Conservation (phyloP, 1,140 invertebrate species). For the Pygmarrhopalites habei region DNA sequence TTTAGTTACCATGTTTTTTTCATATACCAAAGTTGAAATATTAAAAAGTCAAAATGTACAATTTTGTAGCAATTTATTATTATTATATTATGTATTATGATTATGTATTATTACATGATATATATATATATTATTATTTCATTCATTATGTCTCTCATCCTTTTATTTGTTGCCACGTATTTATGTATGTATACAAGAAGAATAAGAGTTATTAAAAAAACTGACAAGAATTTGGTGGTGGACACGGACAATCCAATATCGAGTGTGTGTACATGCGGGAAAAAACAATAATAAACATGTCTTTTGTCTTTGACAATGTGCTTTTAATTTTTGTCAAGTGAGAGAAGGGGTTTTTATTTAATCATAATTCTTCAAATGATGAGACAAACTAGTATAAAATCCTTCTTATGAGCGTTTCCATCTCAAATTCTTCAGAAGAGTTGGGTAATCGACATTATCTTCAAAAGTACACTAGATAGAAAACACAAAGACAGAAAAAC, state of each 20-base stretch:
- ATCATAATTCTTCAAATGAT: no score
- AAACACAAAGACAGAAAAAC: no score
- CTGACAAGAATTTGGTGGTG: conserved; percentile 10
- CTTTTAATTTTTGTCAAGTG: no score
- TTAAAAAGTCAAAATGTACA: conserved; percentile 19
- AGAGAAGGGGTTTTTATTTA: no score
- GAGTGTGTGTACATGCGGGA: conserved; percentile 18
- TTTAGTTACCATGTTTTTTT: conserved; percentile 16
- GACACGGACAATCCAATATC: not conserved
- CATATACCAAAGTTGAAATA: conserved; percentile 19
- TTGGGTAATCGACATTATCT: no score
- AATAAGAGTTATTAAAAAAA: not conserved
- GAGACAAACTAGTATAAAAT: no score
- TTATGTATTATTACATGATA: no score
- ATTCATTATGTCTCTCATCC: not conserved
- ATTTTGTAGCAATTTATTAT: conserved; percentile 7
- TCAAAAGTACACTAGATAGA: no score
- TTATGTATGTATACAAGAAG: not conserved
- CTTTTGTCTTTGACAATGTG: conserved; percentile 11
- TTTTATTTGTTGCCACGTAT: conserved; percentile 15
- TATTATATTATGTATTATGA: no score
- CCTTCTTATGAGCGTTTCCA: no score
- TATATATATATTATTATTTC: no score
- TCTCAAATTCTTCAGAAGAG: no score
- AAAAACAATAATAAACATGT: conserved; percentile 11